Percentiles rank a stretch among this genome's conserved stretches.
Conservation (phyloP, 2,797 vertebrate genomes). For the Scyliorhinus canicula region DNA sequence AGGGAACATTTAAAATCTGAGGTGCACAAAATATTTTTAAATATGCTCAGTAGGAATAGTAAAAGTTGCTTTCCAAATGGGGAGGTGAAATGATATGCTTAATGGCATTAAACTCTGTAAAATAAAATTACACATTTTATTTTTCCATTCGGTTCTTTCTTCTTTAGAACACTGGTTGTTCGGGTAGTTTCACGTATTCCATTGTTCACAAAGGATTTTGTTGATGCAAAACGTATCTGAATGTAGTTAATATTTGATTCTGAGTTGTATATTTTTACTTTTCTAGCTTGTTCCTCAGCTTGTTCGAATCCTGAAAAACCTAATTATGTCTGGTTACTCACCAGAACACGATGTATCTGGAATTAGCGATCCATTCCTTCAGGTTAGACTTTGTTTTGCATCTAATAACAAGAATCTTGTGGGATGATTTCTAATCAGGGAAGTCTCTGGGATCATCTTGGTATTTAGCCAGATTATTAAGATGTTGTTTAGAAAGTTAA, state of each 20-base stretch:
- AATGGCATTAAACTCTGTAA: neutral
- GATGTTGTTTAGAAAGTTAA: neutral
- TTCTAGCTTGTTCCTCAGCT: conserved; percentile 93
- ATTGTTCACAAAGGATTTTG: conserved; percentile 46
- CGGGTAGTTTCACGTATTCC: neutral
- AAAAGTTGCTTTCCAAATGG: neutral
- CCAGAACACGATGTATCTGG: conserved; percentile 98
- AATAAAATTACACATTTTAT: neutral
- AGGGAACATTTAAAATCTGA: neutral
- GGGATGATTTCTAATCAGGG: neutral
- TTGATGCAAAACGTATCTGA: conserved; percentile 40
- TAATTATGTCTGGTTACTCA: conserved; percentile 99
- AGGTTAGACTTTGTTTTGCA: conserved; percentile 62
- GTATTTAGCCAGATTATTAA: neutral
- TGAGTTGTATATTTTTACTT: conserved; percentile 47
- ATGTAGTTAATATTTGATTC: conserved; percentile 45
- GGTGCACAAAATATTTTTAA: neutral
- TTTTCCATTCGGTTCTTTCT: neutral
- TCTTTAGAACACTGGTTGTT: neutral
- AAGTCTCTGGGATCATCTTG: neutral
- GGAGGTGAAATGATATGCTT: neutral
- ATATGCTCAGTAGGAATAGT: neutral
- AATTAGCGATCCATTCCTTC: conserved; percentile 97
- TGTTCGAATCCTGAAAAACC: conserved; percentile 99
- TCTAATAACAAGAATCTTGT: neutral